A percentile compares a stretch with the other conserved stretches of the same genome.
Conservation (phyloP, 2,113 vertebrate species). For the Bos javanicus region DNA sequence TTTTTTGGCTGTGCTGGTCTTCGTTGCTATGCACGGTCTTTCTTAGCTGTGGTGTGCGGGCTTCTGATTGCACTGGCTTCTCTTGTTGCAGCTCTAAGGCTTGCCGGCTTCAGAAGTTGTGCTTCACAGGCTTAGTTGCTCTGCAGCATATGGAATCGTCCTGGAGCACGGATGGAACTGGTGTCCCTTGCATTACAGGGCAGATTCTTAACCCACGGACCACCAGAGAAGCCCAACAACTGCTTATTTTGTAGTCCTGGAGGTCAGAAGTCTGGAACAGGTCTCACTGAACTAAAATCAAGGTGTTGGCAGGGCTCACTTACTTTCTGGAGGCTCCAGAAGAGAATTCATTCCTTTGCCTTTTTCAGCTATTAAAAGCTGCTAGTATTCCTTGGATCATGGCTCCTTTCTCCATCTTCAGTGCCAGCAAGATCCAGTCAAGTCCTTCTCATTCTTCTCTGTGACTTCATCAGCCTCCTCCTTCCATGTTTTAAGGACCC, state of each 20-base stretch:
- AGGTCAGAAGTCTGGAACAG: background rate
- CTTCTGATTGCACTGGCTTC: background rate
- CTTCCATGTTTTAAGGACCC: background rate
- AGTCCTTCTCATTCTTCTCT: background rate
- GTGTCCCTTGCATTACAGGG: background rate
- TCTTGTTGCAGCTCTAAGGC: background rate
- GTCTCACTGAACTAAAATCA: background rate
- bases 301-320: background rate
- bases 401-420: background rate
- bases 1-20: background rate
- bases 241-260: background rate
- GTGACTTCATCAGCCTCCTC: background rate
- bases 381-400: background rate
- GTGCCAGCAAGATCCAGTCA: accelerated
- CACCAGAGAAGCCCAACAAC: background rate
- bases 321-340: background rate
- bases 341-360: background rate
- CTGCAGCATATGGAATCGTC: background rate
- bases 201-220: background rate
- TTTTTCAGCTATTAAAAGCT: background rate
- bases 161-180: accelerated
- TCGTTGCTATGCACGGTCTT: background rate
- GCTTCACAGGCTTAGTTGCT: background rate
- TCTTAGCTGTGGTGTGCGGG: background rate
- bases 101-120: background rate